These are phyloP conservation scores for Nerophis lumbriciformis DNA, from an alignment of 2,113 vertebrate genomes.

Conservation along the genomic window DNA sequence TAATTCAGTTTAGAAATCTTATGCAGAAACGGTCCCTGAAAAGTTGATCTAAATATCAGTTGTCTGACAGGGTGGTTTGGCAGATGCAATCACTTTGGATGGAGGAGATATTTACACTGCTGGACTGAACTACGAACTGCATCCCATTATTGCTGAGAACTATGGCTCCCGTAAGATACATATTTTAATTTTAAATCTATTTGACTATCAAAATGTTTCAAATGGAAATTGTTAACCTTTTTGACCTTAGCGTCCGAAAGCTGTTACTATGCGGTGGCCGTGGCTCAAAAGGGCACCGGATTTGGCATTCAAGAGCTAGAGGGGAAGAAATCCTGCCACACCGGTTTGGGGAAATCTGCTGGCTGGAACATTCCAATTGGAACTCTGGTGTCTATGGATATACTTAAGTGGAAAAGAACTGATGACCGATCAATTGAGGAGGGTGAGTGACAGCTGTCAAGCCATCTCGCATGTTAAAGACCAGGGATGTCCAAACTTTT, in stretches of 20 bases:
- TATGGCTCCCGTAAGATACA: slow-evolving; percentile 41
- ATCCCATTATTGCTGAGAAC: slow-evolving; percentile 80
- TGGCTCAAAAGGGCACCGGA: slow-evolving; percentile 70
- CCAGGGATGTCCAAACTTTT: no score
- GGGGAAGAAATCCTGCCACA: slow-evolving; percentile 85
- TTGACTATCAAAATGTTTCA: not conserved
- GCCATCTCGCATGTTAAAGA: no score
- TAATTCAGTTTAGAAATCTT: no score
- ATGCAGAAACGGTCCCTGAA: no score
- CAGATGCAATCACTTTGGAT: slow-evolving; percentile 82
- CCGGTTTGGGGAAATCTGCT: slow-evolving; percentile 76
- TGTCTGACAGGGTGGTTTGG: slow-evolving; percentile 64
- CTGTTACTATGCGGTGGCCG: slow-evolving; percentile 78
- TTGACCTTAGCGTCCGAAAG: slow-evolving; percentile 60
- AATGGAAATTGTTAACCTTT: no score
- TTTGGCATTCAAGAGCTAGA: slow-evolving; percentile 64
- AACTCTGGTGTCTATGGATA: slow-evolving; percentile 34
- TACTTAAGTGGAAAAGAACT: slow-evolving; percentile 65
- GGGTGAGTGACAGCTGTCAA: slow-evolving; percentile 62
- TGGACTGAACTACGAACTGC: slow-evolving; percentile 76
- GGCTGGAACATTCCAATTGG: slow-evolving; percentile 83
- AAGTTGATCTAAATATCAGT: not conserved
- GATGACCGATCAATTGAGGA: slow-evolving; percentile 64
- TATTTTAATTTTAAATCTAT: not conserved
- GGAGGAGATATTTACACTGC: slow-evolving; percentile 80